Base-by-base conservation (phyloP, 2,888 invertebrate genomes). In the Agrilus biguttatus region DNA sequence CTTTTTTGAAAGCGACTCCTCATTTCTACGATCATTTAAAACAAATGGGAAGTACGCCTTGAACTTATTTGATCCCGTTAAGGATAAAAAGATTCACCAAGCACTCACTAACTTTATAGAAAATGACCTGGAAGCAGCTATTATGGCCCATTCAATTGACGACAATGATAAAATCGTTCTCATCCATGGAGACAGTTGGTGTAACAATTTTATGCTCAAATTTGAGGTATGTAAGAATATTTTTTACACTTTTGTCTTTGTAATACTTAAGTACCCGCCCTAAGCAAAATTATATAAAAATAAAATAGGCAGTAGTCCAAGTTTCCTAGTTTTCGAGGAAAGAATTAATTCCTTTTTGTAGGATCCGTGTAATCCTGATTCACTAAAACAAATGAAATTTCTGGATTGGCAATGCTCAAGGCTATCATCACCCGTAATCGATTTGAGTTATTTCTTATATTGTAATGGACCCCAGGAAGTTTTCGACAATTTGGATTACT, bases 381-480 rank as follows among this genome's bases (percentile, higher is more conserved):
- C 43, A 45, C 48, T 51, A 19, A 46, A 47, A 8, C 44, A 47
- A 13, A 41, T 57, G 23, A 42, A 53, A 23, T 41, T 59, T 1
- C 38, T 59, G n/a, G 59, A 59, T 38, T 57, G 53, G 41, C 59
- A 59, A 46, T 14, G 55, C 10, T 13, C 46, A n/a, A 46, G 48
- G 37, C 39, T 45, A 5, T 52, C 48, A 5, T 50, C 54, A 14
- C 58, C 59, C 1, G 58, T 54, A 3, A 45, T 51, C 28, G 66
- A 66, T 43, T 39, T 66, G 34, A 49, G 57, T 5, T 63, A 65
- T 45, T 53, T 57, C 47, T 49, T 65, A 8, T 62, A 58, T 43
- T 56, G 57, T 3, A 58, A 58, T 32, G 53, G 55, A 8, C 48
- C 53, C 4, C 55, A 55, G 37, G 51, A 56, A n/a, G 43, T 55